Evolutionary conservation across 2,113 vertebrate genomes (phyloP), one percentile per base, ranked within the genome.

Genomic region (Sander vitreus): DNA sequence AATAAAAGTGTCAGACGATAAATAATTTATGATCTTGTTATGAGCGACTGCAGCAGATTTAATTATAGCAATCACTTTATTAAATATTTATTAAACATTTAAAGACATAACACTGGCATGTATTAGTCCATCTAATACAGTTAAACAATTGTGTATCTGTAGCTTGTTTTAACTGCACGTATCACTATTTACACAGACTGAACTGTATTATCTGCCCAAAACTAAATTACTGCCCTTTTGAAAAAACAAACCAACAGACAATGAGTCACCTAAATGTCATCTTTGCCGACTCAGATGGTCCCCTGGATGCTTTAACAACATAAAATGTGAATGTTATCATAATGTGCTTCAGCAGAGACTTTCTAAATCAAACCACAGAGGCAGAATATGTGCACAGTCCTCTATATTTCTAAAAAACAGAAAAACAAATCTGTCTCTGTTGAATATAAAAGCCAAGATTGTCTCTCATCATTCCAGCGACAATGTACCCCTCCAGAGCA

Each of bases 181-280:
- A 9, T 23, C 45, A 16, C 21, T 69, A 21, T 69, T 78, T 62
- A 45, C 62, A 68, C 23, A 50, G 53, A 51, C 60, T 48, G 53
- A 60, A 76, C 51, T 73, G 55, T 75, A 57, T 64, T 69, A 57
- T 70, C 60, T 65, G 76, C 73, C 63, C 15, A 13, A 36, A 71
- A 72, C 55, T 66, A 60, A 39, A 77, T 45, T 12, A 66, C 51
- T 16, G 23, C 27, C 74, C 15, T 84, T 81, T 59, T 59, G 30
- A 71, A 72, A 85, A 87, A 58, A 65, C 14, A 53, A 14, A 36
- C n/a, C 8, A 83, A 87, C 76, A 87, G 39, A 73, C 16, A 69
- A 78, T 82, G 78, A 89, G 73, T 91, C 85, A 86, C 43, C 73
- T 76, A 86, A 81, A 87, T 87, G 88, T 81, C 91, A 80, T 80